Percentiles rank a stretch among this genome's conserved stretches.
phyloP scores from a whole-genome alignment of 2,888 invertebrate species.

The Exocentrus adspersus region DNA sequence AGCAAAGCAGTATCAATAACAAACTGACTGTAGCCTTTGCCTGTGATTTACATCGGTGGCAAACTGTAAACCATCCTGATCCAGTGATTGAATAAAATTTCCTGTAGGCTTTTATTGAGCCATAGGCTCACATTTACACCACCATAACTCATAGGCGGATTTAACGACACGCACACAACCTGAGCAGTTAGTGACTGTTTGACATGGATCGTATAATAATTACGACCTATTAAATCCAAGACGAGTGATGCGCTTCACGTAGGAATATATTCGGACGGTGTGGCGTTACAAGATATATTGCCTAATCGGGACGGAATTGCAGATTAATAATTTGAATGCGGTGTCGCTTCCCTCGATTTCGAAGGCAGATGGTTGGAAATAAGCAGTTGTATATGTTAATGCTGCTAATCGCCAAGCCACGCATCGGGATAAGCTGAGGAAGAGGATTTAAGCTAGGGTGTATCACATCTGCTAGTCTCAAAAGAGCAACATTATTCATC shows the following conservation, averaged over 20 bases:
- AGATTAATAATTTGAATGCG: slow-evolving; percentile 26
- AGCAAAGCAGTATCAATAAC: no score
- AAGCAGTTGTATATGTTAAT: slow-evolving; percentile 3
- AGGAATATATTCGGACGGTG: slow-evolving; percentile 21
- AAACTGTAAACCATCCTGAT: slow-evolving; percentile 39
- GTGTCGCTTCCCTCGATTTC: background rate
- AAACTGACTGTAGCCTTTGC: no score
- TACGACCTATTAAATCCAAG: slow-evolving; percentile 31
- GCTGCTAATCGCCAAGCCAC: background rate
- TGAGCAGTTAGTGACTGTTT: slow-evolving; percentile 18
- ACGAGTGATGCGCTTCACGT: slow-evolving; percentile 19
- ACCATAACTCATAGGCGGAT: slow-evolving; percentile 26
- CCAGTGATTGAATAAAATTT: slow-evolving; percentile 40
- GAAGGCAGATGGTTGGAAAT: slow-evolving; percentile 15
- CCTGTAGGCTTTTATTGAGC: slow-evolving; percentile 40
- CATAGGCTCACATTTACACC: slow-evolving; percentile 33
- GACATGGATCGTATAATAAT: slow-evolving; percentile 20
- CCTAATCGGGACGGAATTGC: slow-evolving; percentile 18
- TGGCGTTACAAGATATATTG: slow-evolving; percentile 1
- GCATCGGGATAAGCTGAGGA: background rate
- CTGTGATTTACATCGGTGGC: slow-evolving; percentile 31
- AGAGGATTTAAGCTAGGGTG: background rate
- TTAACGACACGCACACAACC: slow-evolving; percentile 1
- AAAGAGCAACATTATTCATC: background rate
- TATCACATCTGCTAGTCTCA: background rate